These are phyloP conservation scores for Chlorocebus sabaeus DNA, from an alignment of 2,113 vertebrate genomes.

Conservation along the genomic window DNA sequence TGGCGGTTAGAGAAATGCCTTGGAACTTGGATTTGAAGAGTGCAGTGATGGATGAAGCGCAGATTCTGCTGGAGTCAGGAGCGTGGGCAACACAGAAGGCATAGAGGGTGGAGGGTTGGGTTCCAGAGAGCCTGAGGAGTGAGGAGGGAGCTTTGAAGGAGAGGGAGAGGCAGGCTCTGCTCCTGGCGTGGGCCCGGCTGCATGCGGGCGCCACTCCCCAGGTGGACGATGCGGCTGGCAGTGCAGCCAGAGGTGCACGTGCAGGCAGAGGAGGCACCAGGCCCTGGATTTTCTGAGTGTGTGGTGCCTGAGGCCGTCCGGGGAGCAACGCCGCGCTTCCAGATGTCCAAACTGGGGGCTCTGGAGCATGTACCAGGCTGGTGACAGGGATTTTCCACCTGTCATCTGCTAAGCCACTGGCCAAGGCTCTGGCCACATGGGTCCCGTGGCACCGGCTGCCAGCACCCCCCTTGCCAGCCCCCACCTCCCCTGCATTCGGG, in stretches of 20 bases:
- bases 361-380: fast-evolving
- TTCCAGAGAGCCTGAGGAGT: no score
- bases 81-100: no score
- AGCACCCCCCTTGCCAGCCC: background rate
- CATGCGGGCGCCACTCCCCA: fast-evolving
- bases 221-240: background rate
- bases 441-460: fast-evolving
- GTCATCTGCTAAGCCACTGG: background rate
- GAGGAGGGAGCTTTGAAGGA: background rate
- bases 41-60: fast-evolving
- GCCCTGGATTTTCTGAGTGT: background rate
- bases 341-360: background rate
- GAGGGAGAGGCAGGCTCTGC: background rate
- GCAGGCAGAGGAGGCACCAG: fast-evolving
- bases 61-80: background rate
- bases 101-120: no score
- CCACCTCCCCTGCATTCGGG: background rate
- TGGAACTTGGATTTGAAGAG: background rate
- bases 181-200: background rate
- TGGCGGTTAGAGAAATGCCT: background rate
- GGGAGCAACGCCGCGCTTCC: background rate
- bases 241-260: no score
- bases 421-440: no score
- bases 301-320: background rate
- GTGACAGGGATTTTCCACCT: fast-evolving